A percentile compares a stretch with the other conserved stretches of the same genome.
Evolutionary conservation across 2,888 invertebrate species (phyloP).

Genomic region (Lordiphosa fenestrarum): DNA sequence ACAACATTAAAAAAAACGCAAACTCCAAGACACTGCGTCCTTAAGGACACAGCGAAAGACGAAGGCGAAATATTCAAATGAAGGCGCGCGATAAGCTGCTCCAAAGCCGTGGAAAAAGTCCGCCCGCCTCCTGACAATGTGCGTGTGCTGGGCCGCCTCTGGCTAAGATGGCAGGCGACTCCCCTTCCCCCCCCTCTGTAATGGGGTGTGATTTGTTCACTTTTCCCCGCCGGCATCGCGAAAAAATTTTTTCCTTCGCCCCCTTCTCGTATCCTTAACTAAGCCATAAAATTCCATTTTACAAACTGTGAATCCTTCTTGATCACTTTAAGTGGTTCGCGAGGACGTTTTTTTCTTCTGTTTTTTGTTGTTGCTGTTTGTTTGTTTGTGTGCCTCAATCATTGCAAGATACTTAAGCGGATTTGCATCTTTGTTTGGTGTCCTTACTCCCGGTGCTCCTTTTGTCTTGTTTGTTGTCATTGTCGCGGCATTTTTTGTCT

Average conservation of each 20-base stretch:
- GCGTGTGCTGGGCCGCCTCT: slow-evolving; percentile 39
- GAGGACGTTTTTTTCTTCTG: slow-evolving; percentile 25
- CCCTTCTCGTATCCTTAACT: slow-evolving; percentile 40
- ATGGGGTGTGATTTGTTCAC: slow-evolving; percentile 78
- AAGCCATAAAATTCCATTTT: slow-evolving; percentile 78
- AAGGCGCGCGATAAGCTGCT: slow-evolving; percentile 80
- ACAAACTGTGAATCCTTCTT: slow-evolving; percentile 80
- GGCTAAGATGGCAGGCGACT: background rate
- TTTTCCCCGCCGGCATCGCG: slow-evolving; percentile 41
- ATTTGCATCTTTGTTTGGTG: slow-evolving; percentile 69
- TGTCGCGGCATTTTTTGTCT: slow-evolving; percentile 34
- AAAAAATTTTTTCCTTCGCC: slow-evolving; percentile 45
- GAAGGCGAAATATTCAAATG: slow-evolving; percentile 76
- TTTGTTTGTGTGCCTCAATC: slow-evolving; percentile 45
- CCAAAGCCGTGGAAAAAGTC: slow-evolving; percentile 78
- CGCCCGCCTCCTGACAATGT: slow-evolving; percentile 15
- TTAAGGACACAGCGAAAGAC: slow-evolving; percentile 29
- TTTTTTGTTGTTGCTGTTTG: slow-evolving; percentile 24
- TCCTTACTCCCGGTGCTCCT: slow-evolving; percentile 10
- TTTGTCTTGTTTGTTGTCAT: slow-evolving; percentile 52
- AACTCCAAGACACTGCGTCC: slow-evolving; percentile 26
- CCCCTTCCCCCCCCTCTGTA: slow-evolving; percentile 40
- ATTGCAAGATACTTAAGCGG: slow-evolving; percentile 76
- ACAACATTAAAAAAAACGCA: slow-evolving; percentile 71
- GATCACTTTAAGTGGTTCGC: slow-evolving; percentile 79